A percentile compares a stretch with the other conserved stretches of the same genome.
These are phyloP conservation scores for Drosophila kanekoi DNA, from an alignment of 2,888 invertebrate species.

Conservation along the genomic window DNA sequence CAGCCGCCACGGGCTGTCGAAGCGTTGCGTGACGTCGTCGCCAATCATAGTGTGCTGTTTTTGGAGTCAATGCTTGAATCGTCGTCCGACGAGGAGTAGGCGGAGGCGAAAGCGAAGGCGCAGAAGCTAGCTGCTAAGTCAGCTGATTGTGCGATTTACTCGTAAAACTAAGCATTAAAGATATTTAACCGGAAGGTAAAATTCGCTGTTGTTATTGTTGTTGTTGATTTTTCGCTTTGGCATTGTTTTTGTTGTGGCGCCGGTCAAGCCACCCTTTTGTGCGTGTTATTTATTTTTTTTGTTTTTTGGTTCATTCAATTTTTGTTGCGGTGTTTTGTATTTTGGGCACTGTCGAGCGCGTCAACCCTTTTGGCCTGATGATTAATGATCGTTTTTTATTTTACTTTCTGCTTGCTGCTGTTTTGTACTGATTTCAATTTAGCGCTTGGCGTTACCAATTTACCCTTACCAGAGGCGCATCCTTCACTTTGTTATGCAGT, in stretches of 20 bases:
- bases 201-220: slow-evolving; percentile 2
- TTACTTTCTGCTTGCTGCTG: slow-evolving; percentile 47
- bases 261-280: slow-evolving; percentile 61
- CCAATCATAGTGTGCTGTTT: slow-evolving; percentile 18
- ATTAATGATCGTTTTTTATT: slow-evolving; percentile 72
- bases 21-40: slow-evolving; percentile 23
- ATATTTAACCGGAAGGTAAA: slow-evolving; percentile 8
- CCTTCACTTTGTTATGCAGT: neutral
- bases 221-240: slow-evolving; percentile 10
- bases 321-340: slow-evolving; percentile 38
- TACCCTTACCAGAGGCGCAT: slow-evolving; percentile 12
- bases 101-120: neutral
- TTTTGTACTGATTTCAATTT: slow-evolving; percentile 77
- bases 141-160: neutral
- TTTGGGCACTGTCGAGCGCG: slow-evolving; percentile 64
- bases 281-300: slow-evolving; percentile 27
- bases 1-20: slow-evolving; percentile 3
- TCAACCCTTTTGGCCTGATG: slow-evolving; percentile 74
- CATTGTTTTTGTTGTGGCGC: slow-evolving; percentile 47
- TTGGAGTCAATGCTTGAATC: slow-evolving; percentile 43
- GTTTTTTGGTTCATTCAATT: neutral
- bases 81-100: slow-evolving; percentile 38
- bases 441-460: slow-evolving; percentile 39
- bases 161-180: slow-evolving; percentile 11
- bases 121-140: slow-evolving; percentile 9